phyloP scores from a whole-genome alignment of 1,140 invertebrate genomes.

The Drosophila pruinosa region DNA sequence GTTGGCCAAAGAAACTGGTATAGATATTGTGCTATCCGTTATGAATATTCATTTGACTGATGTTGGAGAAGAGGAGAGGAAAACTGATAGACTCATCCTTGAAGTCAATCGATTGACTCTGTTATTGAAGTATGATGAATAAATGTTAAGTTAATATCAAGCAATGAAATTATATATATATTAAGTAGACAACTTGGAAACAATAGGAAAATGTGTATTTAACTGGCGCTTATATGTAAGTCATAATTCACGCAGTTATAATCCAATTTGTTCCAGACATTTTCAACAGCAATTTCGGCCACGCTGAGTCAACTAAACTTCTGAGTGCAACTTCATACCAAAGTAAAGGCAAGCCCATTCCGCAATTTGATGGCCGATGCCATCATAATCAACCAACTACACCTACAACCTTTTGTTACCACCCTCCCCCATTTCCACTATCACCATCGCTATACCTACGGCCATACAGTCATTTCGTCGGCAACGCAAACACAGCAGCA shows the following conservation, averaged over 20 bases:
- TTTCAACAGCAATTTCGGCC: constrained; percentile 30
- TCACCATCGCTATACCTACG: no score
- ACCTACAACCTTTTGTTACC: neutral
- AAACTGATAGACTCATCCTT: no score
- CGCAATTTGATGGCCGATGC: constrained; percentile 69
- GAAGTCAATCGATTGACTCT: neutral
- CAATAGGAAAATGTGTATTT: neutral
- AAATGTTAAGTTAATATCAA: no score
- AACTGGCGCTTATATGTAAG: neutral
- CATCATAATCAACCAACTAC: constrained; percentile 60
- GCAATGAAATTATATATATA: neutral
- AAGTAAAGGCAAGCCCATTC: constrained; percentile 31
- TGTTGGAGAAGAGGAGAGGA: no score
- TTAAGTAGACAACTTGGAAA: neutral
- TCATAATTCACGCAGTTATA: neutral
- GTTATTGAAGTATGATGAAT: no score
- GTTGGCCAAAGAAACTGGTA: neutral
- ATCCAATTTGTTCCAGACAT: constrained; percentile 19
- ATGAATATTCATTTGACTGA: constrained; percentile 17
- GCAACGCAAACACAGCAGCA: constrained; percentile 13
- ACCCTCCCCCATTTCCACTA: no score
- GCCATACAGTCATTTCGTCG: neutral
- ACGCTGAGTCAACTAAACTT: constrained; percentile 9
- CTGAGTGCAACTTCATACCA: neutral
- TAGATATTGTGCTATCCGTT: neutral